phyloP scores from a whole-genome alignment of 2,888 invertebrate species.

The Pachymerium ferrugineum region DNA sequence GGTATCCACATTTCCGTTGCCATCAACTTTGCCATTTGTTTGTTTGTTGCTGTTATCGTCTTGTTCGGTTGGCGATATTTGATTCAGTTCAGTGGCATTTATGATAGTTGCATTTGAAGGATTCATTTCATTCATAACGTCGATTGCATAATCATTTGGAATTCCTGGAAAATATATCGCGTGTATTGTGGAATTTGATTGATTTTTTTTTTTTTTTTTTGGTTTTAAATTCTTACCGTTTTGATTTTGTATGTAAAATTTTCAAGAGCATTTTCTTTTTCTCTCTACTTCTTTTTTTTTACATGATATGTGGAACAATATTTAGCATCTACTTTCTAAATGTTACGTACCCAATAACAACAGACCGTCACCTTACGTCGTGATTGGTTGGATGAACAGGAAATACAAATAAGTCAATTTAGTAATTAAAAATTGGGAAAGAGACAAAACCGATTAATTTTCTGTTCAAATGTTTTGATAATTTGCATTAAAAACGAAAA shows the following conservation, averaged over 20 bases:
- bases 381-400: not conserved
- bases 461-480: too few species aligned
- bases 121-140: not conserved
- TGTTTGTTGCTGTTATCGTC: not conserved
- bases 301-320: not conserved
- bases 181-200: not conserved
- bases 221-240: too few species aligned
- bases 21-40: not conserved
- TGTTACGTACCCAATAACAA: too few species aligned
- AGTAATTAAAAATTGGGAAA: too few species aligned
- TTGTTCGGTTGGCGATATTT: not conserved
- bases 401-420: too few species aligned
- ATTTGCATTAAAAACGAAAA: too few species aligned
- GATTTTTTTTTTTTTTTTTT: too few species aligned
- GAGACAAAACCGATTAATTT: too few species aligned
- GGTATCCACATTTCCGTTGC: not conserved
- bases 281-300: not conserved
- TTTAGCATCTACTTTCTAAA: not conserved
- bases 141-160: not conserved
- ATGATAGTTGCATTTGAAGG: not conserved
- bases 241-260: too few species aligned
- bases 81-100: not conserved
- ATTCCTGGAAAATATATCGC: not conserved
- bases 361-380: not conserved
- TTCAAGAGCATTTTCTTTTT: not conserved